Percentiles rank a stretch among this genome's conserved stretches.
Conservation (phyloP, 2,888 invertebrate species). For the Ichneumoninae sp. region DNA sequence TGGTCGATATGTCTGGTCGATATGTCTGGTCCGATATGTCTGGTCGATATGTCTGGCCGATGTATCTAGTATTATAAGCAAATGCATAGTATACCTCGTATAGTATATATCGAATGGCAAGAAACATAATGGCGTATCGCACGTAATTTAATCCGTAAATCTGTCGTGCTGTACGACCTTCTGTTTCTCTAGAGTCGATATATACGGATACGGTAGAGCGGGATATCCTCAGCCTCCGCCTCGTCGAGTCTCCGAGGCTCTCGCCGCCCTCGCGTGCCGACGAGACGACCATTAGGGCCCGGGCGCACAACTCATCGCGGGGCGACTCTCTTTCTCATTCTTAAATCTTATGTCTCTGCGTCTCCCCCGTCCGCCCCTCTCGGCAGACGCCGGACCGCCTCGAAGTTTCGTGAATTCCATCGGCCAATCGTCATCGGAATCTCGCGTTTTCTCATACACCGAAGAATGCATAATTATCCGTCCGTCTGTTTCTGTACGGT, state of each 20-base stretch:
- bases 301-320: constrained; percentile 68
- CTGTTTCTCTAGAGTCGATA: no score
- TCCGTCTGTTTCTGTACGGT: neutral
- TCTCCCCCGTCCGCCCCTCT: neutral
- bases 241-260: constrained; percentile 45
- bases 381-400: constrained; percentile 42
- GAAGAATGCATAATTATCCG: constrained; percentile 2
- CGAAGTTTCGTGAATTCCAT: constrained; percentile 61
- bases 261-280: constrained; percentile 69
- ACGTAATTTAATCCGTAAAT: no score
- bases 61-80: constrained; percentile 16
- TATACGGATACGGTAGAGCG: neutral
- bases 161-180: no score
- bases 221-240: constrained; percentile 44
- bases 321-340: constrained; percentile 33
- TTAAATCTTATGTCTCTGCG: constrained; percentile 17
- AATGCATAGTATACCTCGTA: constrained; percentile 14
- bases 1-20: no score
- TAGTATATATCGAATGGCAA: no score
- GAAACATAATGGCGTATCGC: no score
- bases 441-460: constrained; percentile 33
- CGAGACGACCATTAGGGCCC: constrained; percentile 68
- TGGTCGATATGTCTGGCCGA: neutral
- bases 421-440: constrained; percentile 58
- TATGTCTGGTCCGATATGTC: no score